phyloP scores from a whole-genome alignment of 2,113 vertebrate species.

The Mus spicilegus region DNA sequence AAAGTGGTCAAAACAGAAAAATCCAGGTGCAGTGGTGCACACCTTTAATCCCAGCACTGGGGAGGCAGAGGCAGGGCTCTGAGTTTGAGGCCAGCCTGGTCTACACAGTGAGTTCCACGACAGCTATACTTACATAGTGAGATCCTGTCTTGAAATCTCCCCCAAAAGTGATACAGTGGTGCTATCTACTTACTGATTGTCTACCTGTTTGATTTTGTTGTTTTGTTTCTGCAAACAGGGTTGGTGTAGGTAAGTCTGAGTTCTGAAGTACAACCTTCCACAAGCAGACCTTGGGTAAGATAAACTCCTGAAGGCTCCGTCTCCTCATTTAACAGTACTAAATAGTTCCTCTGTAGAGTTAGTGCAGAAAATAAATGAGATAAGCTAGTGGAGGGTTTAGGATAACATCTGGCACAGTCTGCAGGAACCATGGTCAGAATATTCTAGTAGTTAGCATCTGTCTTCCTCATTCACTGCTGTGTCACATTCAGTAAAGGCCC shows the following conservation, averaged over 20 bases:
- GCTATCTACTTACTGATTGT: not conserved
- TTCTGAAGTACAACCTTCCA: not conserved
- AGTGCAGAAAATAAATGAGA: constrained; percentile 18
- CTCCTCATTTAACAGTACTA: not conserved
- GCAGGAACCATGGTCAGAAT: not conserved
- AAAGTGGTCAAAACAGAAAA: not conserved
- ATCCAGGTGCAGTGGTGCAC: not conserved
- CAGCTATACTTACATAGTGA: not conserved
- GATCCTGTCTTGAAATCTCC: not conserved
- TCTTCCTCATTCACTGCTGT: not conserved
- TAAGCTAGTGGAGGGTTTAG: constrained; percentile 3
- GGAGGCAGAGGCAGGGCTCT: not conserved
- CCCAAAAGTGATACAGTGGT: not conserved
- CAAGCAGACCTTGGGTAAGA: not conserved
- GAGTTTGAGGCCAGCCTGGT: not conserved
- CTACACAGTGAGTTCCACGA: not conserved
- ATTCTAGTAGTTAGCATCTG: not conserved
- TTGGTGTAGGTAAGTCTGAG: not conserved
- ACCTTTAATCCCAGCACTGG: not conserved
- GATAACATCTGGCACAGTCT: not conserved
- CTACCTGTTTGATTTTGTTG: constrained; percentile 23
- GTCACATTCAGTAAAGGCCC: not conserved
- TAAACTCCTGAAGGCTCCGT: not conserved
- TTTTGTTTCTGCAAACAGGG: not conserved
- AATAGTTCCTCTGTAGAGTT: not conserved